Evolutionary conservation across 2,113 vertebrate genomes (phyloP).

Genomic region (Rissa tridactyla): DNA sequence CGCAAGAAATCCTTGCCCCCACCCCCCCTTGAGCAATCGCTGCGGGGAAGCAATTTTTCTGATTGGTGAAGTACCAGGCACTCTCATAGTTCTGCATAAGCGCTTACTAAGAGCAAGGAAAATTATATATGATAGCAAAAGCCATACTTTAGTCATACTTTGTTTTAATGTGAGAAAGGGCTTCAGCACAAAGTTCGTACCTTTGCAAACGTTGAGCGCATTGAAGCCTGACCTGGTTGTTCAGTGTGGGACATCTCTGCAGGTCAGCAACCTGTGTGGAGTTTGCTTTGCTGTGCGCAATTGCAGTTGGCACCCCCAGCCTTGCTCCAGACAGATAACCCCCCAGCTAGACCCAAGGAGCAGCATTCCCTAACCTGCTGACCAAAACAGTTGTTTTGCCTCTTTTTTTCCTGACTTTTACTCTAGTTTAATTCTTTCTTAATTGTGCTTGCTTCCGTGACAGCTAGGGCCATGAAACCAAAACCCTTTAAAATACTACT

Average conservation of each 20-base stretch:
- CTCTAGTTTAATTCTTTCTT: background rate
- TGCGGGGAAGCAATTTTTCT: background rate
- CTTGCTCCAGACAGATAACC: background rate
- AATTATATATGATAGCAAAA: background rate
- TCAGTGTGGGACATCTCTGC: background rate
- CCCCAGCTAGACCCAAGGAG: background rate
- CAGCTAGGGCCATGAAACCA: background rate
- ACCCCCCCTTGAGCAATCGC: background rate
- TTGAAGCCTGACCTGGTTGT: background rate
- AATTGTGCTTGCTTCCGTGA: background rate
- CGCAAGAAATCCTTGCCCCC: background rate
- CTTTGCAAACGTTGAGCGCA: accelerated
- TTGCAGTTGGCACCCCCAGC: background rate
- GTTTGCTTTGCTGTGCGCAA: background rate
- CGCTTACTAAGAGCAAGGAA: background rate
- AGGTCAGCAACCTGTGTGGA: accelerated
- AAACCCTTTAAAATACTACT: background rate
- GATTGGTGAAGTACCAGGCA: background rate
- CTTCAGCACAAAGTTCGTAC: background rate
- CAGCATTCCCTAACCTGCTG: background rate
- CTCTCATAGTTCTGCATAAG: background rate
- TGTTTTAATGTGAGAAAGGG: background rate
- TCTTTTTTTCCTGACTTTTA: background rate
- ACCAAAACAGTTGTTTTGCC: background rate
- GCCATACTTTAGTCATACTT: background rate